Conservation (phyloP, 1,140 invertebrate species). For the Araneus ventricosus region DNA sequence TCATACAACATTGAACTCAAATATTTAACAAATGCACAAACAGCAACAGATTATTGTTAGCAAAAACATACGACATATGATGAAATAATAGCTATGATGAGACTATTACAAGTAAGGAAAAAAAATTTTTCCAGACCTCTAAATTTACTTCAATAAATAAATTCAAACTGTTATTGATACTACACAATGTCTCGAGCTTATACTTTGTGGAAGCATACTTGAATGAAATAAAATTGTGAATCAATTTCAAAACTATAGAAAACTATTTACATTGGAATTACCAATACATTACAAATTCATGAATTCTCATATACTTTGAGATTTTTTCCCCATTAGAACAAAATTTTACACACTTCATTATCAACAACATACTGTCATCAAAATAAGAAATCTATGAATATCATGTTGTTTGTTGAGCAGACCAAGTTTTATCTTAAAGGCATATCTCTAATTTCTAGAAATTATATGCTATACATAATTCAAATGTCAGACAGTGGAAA, state of each 20-base stretch:
- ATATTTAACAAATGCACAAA: neutral
- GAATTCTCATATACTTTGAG: slow-evolving; percentile 9
- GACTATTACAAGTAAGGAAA: too few species aligned
- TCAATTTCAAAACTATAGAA: neutral
- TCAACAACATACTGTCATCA: neutral
- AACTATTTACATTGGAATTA: neutral
- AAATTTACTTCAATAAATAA: too few species aligned
- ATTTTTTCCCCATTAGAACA: neutral
- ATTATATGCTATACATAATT: neutral
- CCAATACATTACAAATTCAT: too few species aligned
- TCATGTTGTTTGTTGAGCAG: neutral
- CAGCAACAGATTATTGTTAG: neutral
- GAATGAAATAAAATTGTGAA: neutral
- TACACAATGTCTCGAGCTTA: too few species aligned
- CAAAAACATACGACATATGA: neutral
- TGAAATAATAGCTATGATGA: neutral
- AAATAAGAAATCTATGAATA: slow-evolving; percentile 29
- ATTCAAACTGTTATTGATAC: too few species aligned
- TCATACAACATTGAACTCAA: neutral
- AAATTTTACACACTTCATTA: neutral
- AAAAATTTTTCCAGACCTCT: too few species aligned
- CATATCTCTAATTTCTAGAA: neutral
- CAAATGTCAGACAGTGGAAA: neutral
- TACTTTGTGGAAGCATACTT: neutral
- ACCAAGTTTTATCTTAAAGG: neutral